Conservation (phyloP, 2,888 invertebrate genomes). For the Philereme transversata region DNA sequence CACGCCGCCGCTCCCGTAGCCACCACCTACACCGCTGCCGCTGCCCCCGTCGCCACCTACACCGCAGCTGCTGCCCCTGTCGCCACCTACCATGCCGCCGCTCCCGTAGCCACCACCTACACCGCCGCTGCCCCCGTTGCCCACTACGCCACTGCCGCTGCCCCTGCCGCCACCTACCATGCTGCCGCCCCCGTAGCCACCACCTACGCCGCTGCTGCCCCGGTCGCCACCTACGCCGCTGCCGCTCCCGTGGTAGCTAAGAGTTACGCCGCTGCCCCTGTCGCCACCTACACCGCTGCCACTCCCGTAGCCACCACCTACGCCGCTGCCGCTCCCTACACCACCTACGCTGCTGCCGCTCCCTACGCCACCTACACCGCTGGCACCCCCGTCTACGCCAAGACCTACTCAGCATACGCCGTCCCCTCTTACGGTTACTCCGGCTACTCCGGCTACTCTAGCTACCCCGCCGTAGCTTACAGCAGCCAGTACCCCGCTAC, state of each 20-base stretch:
- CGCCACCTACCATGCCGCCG: conserved; percentile 16
- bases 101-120: conserved; percentile 16
- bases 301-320: conserved; percentile 55
- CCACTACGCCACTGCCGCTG: conserved; percentile 8
- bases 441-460: conserved; percentile 42
- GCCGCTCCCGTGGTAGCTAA: background rate
- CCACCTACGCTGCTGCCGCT: conserved; percentile 61
- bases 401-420: conserved; percentile 38
- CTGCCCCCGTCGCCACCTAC: conserved; percentile 13
- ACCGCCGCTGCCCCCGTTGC: conserved; percentile 23
- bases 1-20: conserved; percentile 27
- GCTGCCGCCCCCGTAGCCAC: conserved; percentile 8
- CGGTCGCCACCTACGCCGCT: conserved; percentile 4
- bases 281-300: conserved; percentile 39
- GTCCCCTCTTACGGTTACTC: conserved; percentile 40
- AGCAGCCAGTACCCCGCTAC: conserved; percentile 24
- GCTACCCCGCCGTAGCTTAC: conserved; percentile 30
- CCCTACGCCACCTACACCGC: conserved; percentile 55
- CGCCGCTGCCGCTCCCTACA: conserved; percentile 54
- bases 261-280: conserved; percentile 11
- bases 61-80: conserved; percentile 16
- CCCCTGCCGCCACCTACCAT: conserved; percentile 4
- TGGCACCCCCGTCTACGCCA: conserved; percentile 34
- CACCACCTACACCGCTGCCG: conserved; percentile 21
- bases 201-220: conserved; percentile 8